phyloP scores from a whole-genome alignment of 2,888 invertebrate species.

The Doris montereyensis region DNA sequence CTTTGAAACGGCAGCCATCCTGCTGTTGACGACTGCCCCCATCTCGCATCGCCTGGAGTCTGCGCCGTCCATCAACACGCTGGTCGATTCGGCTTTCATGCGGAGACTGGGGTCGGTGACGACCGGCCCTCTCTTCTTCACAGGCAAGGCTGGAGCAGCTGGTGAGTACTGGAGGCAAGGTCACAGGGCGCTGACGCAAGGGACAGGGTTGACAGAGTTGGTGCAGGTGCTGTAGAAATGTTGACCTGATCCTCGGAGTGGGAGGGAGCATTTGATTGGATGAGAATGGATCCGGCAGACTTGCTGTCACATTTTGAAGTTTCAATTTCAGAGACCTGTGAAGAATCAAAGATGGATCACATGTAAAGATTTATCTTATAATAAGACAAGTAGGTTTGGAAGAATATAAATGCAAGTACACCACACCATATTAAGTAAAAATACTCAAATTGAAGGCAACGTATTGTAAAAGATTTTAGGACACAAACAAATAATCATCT shows the following conservation, averaged over 20 bases:
- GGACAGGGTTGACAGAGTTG: not conserved
- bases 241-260: not conserved
- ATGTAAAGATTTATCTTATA: too few species aligned
- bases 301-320: not conserved
- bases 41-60: conserved; percentile 35
- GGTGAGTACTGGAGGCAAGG: conserved; percentile 1
- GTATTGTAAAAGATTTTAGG: too few species aligned
- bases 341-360: too few species aligned
- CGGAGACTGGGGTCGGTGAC: not conserved
- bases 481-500: too few species aligned
- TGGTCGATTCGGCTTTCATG: conserved; percentile 39
- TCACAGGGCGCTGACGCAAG: not conserved
- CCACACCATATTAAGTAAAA: too few species aligned
- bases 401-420: too few species aligned
- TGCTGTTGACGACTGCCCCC: conserved; percentile 9
- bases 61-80: conserved; percentile 28
- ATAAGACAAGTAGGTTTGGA: too few species aligned
- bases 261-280: not conserved
- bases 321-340: not conserved
- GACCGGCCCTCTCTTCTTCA: conserved; percentile 15
- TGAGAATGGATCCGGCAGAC: not conserved
- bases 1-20: not conserved
- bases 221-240: not conserved
- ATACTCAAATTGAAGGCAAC: too few species aligned
- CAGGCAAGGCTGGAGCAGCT: conserved; percentile 34